These are phyloP conservation scores for Cinclus mexicanus DNA, from an alignment of 2,113 vertebrate species.

Conservation along the genomic window DNA sequence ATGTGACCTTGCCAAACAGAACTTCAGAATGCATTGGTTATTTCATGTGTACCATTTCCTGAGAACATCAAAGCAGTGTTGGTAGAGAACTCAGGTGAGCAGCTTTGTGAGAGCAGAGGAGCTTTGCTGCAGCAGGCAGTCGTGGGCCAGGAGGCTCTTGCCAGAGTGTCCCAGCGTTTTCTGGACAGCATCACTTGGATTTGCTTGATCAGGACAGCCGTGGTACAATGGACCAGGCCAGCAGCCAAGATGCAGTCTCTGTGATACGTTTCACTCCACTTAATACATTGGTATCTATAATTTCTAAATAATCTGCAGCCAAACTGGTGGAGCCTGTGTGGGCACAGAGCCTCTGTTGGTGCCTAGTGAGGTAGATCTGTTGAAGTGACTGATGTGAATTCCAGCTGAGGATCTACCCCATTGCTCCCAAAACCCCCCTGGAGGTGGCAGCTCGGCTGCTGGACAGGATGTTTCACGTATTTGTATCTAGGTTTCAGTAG, in stretches of 20 bases:
- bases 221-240: neutral
- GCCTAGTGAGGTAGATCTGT: neutral
- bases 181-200: neutral
- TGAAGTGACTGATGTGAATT: slow-evolving; percentile 22
- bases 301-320: neutral
- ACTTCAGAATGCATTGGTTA: neutral
- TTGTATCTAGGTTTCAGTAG: neutral
- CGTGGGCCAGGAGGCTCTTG: neutral
- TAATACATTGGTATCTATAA: neutral
- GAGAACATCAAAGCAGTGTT: neutral
- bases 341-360: neutral
- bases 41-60: neutral
- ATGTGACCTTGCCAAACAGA: neutral
- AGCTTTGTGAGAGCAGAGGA: neutral
- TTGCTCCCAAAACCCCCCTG: neutral
- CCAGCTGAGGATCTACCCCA: slow-evolving; percentile 46
- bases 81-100: neutral
- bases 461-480: accelerated
- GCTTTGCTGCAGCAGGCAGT: neutral
- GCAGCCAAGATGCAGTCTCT: neutral
- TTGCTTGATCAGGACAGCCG: neutral
- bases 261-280: accelerated
- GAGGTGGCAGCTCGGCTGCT: neutral
- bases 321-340: neutral
- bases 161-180: neutral